phyloP scores from a whole-genome alignment of 1,140 invertebrate genomes.

The Zaprionus ornatus region DNA sequence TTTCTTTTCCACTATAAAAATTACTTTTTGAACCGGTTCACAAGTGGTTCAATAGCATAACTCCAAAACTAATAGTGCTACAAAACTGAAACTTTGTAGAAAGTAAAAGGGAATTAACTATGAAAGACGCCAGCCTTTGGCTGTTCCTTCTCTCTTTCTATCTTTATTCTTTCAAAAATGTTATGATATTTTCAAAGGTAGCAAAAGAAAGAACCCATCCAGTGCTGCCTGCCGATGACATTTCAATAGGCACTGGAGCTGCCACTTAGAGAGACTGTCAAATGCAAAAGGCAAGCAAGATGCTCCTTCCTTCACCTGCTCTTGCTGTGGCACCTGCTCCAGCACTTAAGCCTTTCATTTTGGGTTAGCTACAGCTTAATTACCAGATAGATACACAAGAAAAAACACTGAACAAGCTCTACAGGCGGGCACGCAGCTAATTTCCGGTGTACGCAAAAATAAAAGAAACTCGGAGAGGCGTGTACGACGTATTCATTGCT shows the following conservation, averaged over 20 bases:
- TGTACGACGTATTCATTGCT: conserved; percentile 25
- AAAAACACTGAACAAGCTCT: conserved; percentile 18
- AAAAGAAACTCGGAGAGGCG: conserved; percentile 13
- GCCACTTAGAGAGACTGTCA: conserved; percentile 62
- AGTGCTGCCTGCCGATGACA: conserved; percentile 48
- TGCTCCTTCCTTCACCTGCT: neutral
- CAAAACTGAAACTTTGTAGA: neutral
- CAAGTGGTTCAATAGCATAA: neutral
- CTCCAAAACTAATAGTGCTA: neutral
- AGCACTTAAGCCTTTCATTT: conserved; percentile 48
- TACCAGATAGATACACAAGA: conserved; percentile 20
- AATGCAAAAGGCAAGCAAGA: conserved; percentile 47
- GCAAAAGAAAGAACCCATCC: conserved; percentile 20
- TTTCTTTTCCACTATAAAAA: no score
- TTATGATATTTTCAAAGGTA: conserved; percentile 5
- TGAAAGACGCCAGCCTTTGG: no score
- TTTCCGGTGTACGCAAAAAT: conserved; percentile 46
- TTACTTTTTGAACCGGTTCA: neutral
- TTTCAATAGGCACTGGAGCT: conserved; percentile 59
- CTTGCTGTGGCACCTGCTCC: neutral
- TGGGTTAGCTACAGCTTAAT: conserved; percentile 54
- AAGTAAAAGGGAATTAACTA: no score
- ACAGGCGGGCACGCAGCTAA: conserved; percentile 39
- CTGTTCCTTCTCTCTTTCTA: no score
- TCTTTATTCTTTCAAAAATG: neutral